These are phyloP conservation scores for Wiebesia pumilae DNA, from an alignment of 1,140 invertebrate genomes.

Conservation along the genomic window DNA sequence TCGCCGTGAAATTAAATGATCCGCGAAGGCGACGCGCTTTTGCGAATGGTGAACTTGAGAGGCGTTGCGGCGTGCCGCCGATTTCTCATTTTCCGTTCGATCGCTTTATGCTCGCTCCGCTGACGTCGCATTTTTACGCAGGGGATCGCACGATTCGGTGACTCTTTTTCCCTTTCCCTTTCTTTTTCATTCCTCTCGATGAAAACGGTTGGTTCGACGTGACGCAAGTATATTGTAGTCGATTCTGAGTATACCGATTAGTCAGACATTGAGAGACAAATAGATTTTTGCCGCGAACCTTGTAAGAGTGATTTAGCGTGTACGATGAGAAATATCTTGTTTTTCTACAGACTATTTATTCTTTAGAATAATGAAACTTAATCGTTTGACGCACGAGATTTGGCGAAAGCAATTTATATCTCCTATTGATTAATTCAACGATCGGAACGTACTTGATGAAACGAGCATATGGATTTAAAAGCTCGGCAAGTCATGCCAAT, in stretches of 20 bases:
- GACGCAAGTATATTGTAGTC: background rate
- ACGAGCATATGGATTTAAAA: too few species aligned
- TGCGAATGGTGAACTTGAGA: slow-evolving; percentile 41
- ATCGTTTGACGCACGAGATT: too few species aligned
- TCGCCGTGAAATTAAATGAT: background rate
- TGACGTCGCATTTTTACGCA: background rate
- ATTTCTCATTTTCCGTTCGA: background rate
- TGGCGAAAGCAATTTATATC: too few species aligned
- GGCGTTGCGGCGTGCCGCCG: background rate
- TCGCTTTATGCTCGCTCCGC: background rate
- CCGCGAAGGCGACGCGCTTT: background rate
- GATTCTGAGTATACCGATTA: background rate
- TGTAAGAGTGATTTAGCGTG: background rate
- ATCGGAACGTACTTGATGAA: too few species aligned
- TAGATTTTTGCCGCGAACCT: background rate
- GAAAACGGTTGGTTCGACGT: background rate
- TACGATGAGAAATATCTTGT: background rate
- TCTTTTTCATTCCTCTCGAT: background rate
- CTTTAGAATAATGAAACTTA: too few species aligned
- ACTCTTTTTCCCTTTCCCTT: background rate
- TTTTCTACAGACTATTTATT: too few species aligned
- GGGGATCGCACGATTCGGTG: background rate
- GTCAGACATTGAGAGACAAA: background rate
- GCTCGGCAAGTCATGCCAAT: too few species aligned
- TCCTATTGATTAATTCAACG: too few species aligned